phyloP scores from a whole-genome alignment of 2,113 vertebrate genomes.

The Corythornis cristatus region DNA sequence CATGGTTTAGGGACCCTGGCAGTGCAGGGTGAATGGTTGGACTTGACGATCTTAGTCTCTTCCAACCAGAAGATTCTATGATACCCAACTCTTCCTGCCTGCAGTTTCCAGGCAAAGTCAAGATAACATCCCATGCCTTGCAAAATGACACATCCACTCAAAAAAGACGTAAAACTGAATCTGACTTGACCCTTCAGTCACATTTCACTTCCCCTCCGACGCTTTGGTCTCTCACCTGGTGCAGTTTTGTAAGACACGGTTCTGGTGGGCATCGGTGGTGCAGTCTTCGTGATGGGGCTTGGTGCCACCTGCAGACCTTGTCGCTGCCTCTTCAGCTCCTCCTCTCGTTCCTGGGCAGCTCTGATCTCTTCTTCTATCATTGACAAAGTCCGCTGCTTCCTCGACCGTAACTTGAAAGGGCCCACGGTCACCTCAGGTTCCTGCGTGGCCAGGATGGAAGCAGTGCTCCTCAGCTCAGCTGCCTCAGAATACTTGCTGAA shows the following conservation, averaged over 20 bases:
- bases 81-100: background rate
- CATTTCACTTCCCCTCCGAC: background rate
- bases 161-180: background rate
- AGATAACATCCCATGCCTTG: fast-evolving
- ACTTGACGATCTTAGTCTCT: no score
- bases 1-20: no score
- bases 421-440: constrained; percentile 86
- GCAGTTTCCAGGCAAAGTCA: background rate
- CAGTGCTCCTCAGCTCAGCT: constrained; percentile 92
- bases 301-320: constrained; percentile 75
- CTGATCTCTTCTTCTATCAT: constrained; percentile 99
- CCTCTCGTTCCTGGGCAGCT: constrained; percentile 95
- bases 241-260: constrained; percentile 83
- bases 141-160: background rate
- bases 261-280: constrained; percentile 80
- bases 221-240: constrained; percentile 80
- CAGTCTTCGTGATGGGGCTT: constrained; percentile 79
- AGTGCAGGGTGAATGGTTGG: no score
- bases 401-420: constrained; percentile 93
- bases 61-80: no score
- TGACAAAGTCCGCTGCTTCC: constrained; percentile 93
- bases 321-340: constrained; percentile 92
- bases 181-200: background rate
- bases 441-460: constrained; percentile 81
- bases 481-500: constrained; percentile 97